Percentiles rank a stretch among this genome's conserved stretches.
phyloP scores from a whole-genome alignment of 2,113 vertebrate genomes.

The Acanthisitta chloris region DNA sequence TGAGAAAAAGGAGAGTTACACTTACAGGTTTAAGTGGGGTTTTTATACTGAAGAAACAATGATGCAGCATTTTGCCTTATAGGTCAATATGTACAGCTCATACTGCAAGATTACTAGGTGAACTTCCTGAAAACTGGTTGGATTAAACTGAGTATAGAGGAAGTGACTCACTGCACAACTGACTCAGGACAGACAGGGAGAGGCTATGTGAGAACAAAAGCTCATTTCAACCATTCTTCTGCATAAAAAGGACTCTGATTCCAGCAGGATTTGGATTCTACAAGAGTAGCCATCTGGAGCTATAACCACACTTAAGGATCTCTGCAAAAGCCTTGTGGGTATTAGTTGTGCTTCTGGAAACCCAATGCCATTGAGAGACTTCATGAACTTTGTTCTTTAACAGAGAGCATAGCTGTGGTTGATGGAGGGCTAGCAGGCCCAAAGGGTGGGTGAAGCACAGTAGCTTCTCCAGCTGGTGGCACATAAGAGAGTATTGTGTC shows the following conservation, averaged over 20 bases:
- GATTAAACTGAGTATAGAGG: background rate
- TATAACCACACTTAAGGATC: conserved; percentile 36
- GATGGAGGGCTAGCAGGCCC: background rate
- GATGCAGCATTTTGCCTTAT: background rate
- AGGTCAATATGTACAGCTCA: background rate
- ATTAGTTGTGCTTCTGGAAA: conserved; percentile 39
- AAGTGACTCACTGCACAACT: background rate
- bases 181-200: background rate
- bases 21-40: background rate
- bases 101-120: background rate
- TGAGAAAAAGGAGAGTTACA: background rate
- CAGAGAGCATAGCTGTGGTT: background rate
- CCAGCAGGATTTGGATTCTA: background rate
- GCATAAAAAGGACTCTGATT: background rate
- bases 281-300: background rate
- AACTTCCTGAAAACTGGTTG: background rate
- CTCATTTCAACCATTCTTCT: background rate
- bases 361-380: background rate
- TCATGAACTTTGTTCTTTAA: background rate
- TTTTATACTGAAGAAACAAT: background rate
- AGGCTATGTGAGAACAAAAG: background rate
- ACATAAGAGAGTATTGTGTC: background rate
- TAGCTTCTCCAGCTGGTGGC: background rate
- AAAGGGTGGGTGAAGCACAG: background rate
- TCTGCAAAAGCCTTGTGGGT: background rate